Evolutionary conservation across 1,140 invertebrate species (phyloP).

Genomic region (Acromyrmex heyeri): DNA sequence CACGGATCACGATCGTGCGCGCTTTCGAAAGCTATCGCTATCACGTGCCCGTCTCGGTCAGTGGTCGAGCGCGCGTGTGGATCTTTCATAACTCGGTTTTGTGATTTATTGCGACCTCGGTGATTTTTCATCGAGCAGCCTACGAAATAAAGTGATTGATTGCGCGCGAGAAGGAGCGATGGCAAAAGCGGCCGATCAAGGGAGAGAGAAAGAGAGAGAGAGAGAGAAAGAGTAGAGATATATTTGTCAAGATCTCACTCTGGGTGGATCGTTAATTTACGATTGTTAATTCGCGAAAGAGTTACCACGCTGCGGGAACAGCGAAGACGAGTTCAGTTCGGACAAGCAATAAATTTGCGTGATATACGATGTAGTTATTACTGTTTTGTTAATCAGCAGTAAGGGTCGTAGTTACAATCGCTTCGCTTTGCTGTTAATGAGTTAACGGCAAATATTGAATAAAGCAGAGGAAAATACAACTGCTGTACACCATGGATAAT

Average conservation of each 20-base stretch:
- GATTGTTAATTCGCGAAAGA: slow-evolving; percentile 61
- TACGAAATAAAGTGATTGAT: slow-evolving; percentile 76
- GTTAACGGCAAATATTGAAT: neutral
- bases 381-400: slow-evolving; percentile 30
- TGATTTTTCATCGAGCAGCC: slow-evolving; percentile 73
- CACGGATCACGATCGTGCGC: slow-evolving; percentile 27
- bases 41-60: slow-evolving; percentile 63
- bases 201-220: neutral
- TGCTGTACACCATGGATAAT: neutral
- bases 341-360: slow-evolving; percentile 47
- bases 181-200: slow-evolving; percentile 10
- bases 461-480: slow-evolving; percentile 16
- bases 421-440: slow-evolving; percentile 36
- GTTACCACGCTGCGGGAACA: slow-evolving; percentile 23
- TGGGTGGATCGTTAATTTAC: slow-evolving; percentile 61
- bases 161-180: slow-evolving; percentile 61
- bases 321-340: slow-evolving; percentile 26
- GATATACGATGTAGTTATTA: slow-evolving; percentile 42
- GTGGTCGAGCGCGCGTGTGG: slow-evolving; percentile 64
- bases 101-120: slow-evolving; percentile 73
- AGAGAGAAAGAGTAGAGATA: slow-evolving; percentile 4
- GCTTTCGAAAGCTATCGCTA: slow-evolving; percentile 68
- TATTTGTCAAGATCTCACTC: slow-evolving; percentile 59
- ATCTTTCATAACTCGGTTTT: slow-evolving; percentile 73
- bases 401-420: neutral